Evolutionary conservation across 2,888 invertebrate genomes (phyloP).

Genomic region (Orthosia gracilis): DNA sequence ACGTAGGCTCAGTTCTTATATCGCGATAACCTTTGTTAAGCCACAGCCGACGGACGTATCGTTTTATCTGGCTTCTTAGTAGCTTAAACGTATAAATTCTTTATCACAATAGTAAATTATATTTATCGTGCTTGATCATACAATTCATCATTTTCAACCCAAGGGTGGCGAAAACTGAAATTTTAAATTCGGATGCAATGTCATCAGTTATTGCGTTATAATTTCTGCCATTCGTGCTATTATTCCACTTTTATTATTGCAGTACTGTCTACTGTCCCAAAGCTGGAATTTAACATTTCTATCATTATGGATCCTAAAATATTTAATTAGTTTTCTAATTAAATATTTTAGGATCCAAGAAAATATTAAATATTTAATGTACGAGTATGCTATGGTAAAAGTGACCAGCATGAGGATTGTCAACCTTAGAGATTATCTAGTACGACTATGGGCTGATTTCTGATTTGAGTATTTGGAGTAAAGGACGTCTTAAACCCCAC

Average conservation of each 20-base stretch:
- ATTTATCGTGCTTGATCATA: constrained; percentile 5
- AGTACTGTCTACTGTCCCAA: too few relatives aligned
- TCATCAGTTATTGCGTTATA: not conserved
- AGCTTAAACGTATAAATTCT: not conserved
- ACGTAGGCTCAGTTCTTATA: not conserved
- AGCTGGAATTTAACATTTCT: too few relatives aligned
- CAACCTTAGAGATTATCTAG: too few relatives aligned
- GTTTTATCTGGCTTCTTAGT: not conserved
- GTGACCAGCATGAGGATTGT: too few relatives aligned
- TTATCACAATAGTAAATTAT: constrained; percentile 7
- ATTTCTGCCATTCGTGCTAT: not conserved
- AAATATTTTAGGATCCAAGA: too few relatives aligned
- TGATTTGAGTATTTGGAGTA: too few relatives aligned
- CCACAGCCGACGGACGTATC: not conserved
- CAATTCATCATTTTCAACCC: not conserved
- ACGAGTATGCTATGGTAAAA: too few relatives aligned
- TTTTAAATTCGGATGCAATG: not conserved
- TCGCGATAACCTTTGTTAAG: not conserved
- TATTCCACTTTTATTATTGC: not conserved
- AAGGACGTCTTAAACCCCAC: too few relatives aligned
- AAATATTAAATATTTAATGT: too few relatives aligned
- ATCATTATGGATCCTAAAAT: too few relatives aligned
- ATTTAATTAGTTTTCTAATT: too few relatives aligned
- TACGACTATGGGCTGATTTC: too few relatives aligned
- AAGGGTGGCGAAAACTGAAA: not conserved